Base-by-base conservation (phyloP, 2,888 invertebrate genomes). In the Colostygia pectinataria region DNA sequence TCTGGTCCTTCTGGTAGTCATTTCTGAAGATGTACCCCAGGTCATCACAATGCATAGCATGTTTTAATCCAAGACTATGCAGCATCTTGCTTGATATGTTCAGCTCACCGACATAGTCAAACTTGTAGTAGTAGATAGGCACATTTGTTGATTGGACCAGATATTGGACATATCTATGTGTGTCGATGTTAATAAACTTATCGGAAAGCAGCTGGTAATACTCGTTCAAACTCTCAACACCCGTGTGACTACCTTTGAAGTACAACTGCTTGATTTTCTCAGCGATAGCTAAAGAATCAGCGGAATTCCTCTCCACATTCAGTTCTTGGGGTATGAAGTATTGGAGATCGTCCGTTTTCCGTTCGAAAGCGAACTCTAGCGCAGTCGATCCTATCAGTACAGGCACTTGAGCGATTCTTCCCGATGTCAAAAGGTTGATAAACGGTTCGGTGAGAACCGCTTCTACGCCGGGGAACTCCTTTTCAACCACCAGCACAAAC, bases 51-150 rank as follows among this genome's bases (percentile, higher is more conserved):
- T 89, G 88, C 15, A 72, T 80, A 0, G 88, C 76, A 1, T 71
- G 64, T 1, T 77, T 74, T 15, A 80, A 10, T 0, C 74, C 76
- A 1, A 74, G 48, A 1, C 8, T 40, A 9, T 55, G 46, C 4
- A 68, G 1, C 0, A 79, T 0, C 10, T 77, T 74, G 6, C 64
- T 68, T 0, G 75, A 63, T 1, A 77, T 9, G 23, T 90, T 89
- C 42, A 89, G 50, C 14, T 78, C 83, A 0, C 90, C 89, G 0
- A 81, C 68, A 31, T 88, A 90, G 55, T 85, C 86, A 41, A 90
- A 90, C 15, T 80, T 86, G 61, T 86, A 90, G 29, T 71, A 80
- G 13, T 78, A 90, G 0, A 90, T 73, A 0, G 88, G 88, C 12
- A 77, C 79, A 12, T 80, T 87, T 0, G 80, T 70, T 0, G 72